phyloP scores from a whole-genome alignment of 2,888 invertebrate species.

The Pachycephus smyrnensis region DNA sequence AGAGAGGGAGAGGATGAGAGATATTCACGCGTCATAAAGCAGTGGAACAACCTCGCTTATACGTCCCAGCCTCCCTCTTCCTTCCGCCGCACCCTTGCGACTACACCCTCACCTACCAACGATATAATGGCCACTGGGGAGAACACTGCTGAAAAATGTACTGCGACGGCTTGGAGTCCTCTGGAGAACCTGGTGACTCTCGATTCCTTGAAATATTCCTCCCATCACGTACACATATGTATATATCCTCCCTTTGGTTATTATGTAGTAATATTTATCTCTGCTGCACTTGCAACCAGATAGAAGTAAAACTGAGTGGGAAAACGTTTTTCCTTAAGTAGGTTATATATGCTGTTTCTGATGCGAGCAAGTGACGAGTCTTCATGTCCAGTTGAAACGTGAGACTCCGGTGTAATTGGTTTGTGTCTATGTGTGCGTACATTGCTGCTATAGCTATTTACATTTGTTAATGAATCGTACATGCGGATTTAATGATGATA shows the following conservation, averaged over 20 bases:
- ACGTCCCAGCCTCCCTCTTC: not conserved
- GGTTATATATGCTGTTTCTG: no score
- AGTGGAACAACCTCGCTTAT: constrained; percentile 41
- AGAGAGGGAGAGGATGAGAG: constrained; percentile 32
- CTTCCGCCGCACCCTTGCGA: constrained; percentile 8
- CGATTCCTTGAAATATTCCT: constrained; percentile 1
- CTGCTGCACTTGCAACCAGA: no score
- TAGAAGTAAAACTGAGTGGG: no score
- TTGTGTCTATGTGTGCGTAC: no score
- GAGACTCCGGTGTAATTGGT: no score
- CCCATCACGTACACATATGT: not conserved
- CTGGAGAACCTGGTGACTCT: not conserved
- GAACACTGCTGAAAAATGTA: constrained; percentile 42
- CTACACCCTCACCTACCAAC: constrained; percentile 23
- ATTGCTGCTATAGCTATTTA: not conserved
- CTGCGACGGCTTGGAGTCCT: constrained; percentile 22
- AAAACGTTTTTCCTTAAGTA: no score
- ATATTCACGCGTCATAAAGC: constrained; percentile 61
- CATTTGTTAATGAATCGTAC: not conserved
- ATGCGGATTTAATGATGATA: not conserved
- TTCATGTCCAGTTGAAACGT: no score
- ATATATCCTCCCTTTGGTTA: not conserved
- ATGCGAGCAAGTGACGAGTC: no score
- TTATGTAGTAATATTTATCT: not conserved
- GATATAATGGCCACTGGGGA: constrained; percentile 43